Evolutionary conservation across 2,888 invertebrate genomes (phyloP), one percentile per base, ranked within the genome.

Genomic region (Blastobasis lacticolella): DNA sequence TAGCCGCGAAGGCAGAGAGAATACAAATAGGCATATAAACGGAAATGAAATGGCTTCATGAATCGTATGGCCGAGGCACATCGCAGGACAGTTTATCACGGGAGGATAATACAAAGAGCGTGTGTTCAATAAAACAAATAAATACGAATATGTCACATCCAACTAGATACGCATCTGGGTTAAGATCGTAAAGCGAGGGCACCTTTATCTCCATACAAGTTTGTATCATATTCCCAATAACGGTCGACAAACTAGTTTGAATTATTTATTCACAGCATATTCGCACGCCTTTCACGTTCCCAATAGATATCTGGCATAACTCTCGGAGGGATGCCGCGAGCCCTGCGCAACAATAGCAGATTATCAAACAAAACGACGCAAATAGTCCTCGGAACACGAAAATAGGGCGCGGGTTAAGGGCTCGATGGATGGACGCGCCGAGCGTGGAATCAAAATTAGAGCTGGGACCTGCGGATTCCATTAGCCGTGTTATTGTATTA

Each of bases 301-400:
- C 73, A 73, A 81, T 80, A 82, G 81, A 86, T 82, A 83, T 80
- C 81, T 80, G 74, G 77, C 79, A 85, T 85, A 86, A 85, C 81
- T 87, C 83, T 82, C 80, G 73, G 71, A 78, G 79, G 81, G 78
- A 77, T 70, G 78, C 75, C 68, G 69, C 75, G 75, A 73, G 72
- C 73, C 78, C 76, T 66, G 72, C 80, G 74, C 84, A 85, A 85
- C 87, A 85, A 88, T 83, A 79, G 81, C 80, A 81, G 82, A 87
- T 87, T 88, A 88, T 87, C 83, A 84, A 84, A 82, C 80, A 77
- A 82, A 86, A 86, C 81, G 82, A 84, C 84, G 81, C 82, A 85
- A 84, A 86, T 83, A 85, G 83, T 81, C 76, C 71, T 75, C 69
- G 71, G 66, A 76, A 79, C 79, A 77, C 75, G 70, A 78, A 81